Evolutionary conservation across 1,140 invertebrate genomes (phyloP).

Genomic region (Drosophila pallidifrons): DNA sequence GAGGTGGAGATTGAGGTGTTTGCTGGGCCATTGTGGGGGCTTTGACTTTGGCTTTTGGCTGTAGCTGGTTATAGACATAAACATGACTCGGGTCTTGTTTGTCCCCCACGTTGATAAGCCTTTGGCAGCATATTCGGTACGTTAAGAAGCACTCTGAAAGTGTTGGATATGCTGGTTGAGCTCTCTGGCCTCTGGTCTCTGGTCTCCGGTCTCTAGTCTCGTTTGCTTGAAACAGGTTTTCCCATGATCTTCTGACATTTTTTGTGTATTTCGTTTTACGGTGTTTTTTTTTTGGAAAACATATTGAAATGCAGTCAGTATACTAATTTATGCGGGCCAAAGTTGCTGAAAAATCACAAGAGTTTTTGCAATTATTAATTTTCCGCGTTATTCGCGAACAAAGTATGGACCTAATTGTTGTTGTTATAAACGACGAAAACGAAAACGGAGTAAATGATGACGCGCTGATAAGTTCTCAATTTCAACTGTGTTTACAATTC

Average conservation of each 20-base stretch:
- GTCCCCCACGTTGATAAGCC: slow-evolving; percentile 78
- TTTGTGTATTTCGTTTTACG: slow-evolving; percentile 40
- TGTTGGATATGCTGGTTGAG: slow-evolving; percentile 73
- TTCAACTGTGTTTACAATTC: too few relatives aligned
- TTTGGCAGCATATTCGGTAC: slow-evolving; percentile 60
- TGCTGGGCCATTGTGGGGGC: slow-evolving; percentile 44
- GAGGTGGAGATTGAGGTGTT: slow-evolving; percentile 15
- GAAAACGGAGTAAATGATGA: too few relatives aligned
- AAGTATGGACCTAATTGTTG: too few relatives aligned
- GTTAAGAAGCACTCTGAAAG: slow-evolving; percentile 61
- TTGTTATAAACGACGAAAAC: too few relatives aligned
- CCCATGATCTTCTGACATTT: slow-evolving; percentile 64
- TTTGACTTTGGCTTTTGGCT: slow-evolving; percentile 38
- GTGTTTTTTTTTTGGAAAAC: slow-evolving; percentile 40
- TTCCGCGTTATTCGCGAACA: too few relatives aligned
- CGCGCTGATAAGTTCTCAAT: too few relatives aligned
- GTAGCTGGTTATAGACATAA: slow-evolving; percentile 35
- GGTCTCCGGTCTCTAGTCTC: too few relatives aligned
- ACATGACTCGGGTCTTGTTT: slow-evolving; percentile 47
- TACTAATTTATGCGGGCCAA: slow-evolving; percentile 79
- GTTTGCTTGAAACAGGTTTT: slow-evolving; percentile 61
- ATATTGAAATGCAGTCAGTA: slow-evolving; percentile 63
- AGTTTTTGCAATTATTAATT: too few relatives aligned
- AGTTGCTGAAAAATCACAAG: too few relatives aligned
- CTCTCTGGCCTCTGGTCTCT: not conserved